Base-by-base conservation (phyloP, 2,113 vertebrate genomes). In the Onychostoma macrolepis region DNA sequence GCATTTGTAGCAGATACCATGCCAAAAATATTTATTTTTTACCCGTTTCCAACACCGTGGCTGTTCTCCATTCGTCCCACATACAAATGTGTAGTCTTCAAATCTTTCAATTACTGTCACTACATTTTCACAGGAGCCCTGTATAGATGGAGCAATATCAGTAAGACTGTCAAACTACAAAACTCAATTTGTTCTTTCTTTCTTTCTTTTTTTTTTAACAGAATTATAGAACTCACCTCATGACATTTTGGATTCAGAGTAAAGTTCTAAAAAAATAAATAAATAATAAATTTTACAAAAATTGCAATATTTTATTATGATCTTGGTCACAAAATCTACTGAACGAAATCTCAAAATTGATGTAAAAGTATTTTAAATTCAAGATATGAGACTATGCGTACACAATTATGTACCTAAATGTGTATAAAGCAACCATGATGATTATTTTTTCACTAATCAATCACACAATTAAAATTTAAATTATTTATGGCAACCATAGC, bases 41-140 rank as follows among this genome's bases (percentile, higher is more conserved):
- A 95, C 95, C 85, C 95, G 78, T 4, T 90, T 93, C 95, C 94
- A 94, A 48, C 95, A 96, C 74, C 17, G 84, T 2, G 94, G 94
- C 1, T 80, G 85, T 11, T 72, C 17, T 90, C 92, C 92, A 48
- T 94, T 94, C 1, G 94, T 94, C 2, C 94, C 95, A 76, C 95
- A 96, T 21, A 95, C 93, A 80, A 95, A 93, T 28, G 93, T 13
- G 13, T 41, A 78, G 30, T 92, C 88, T 63, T 94, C 87, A 43
- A 95, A 93, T 79, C 86, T 90, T 82, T 95, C 92, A 26, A 96
- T 94, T 30, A 94, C 89, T 1, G 94, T 96, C 58, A 95, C 89
- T 8, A 92, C 88, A 79, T 94, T 93, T 84, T 90, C 41, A 91
- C 93, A 93, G 1, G 83, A 11, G 2, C 17, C 90, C 95, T 96